Evolutionary conservation across 1,140 invertebrate genomes (phyloP), one percentile per base, ranked within the genome.

Genomic region (Ips typographus): DNA sequence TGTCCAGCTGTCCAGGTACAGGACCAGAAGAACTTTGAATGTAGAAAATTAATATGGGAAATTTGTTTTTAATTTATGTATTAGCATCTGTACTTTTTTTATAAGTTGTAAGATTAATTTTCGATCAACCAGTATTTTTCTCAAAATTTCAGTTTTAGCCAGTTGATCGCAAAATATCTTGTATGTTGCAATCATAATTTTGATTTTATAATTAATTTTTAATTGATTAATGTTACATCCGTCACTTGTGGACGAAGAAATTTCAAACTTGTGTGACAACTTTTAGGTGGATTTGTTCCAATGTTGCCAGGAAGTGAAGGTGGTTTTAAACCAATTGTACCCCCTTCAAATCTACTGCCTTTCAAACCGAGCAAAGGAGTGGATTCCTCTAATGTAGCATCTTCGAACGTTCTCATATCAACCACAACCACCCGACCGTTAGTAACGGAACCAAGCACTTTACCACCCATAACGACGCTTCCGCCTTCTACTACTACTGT

Each of bases 201-300:
- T 22, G 22, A 22, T 22, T 22, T 22, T 22, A 22, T 22, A 22
- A 22, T 22, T 22, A 22, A 22, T 22, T 22, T 22, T 22, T 22
- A 22, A 22, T 0, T 22, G 22, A 22, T 22, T 22, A 22, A 22
- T 22, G 22, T 22, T 22, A 22, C 22, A 22, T 22, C 22, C 22
- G 22, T 22, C 22, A 22, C 22, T 22, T 22, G 22, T 22, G 22
- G 22, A 22, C 22, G 22, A 22, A 22, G 22, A 22, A 22, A 22
- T 22, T 22, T 22, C 22, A 22, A 22, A 22, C 22, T 22, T 22
- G 22, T 22, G 22, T 22, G 22, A 22, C 22, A 22, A 22, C 22
- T 22, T 65, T 55, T 43, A 79, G 89, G 88, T 62, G 91, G 90
- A 8, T 93, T 93, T 75, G 80, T 87, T 5, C 91, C 91, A 22